Evolutionary conservation across 2,113 vertebrate genomes (phyloP), one percentile per base, ranked within the genome.

Genomic region (Aegypius monachus): DNA sequence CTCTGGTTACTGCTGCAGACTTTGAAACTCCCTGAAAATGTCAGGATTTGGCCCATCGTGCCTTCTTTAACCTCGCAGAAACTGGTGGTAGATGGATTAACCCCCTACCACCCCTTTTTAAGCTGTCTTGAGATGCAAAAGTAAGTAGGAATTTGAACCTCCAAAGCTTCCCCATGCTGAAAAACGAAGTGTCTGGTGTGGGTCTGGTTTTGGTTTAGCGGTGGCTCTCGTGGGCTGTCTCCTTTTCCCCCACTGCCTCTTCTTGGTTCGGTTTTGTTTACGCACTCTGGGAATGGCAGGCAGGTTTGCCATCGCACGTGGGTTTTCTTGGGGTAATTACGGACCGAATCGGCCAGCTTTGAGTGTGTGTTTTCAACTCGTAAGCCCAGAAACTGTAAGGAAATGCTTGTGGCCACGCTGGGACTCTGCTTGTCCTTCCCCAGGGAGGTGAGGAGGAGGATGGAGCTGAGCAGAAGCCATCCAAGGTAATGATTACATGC

Each of bases 271-370:
- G 29, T 40, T 55, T 47, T 32, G 27, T 45, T 62, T 38, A 2
- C 2, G 29, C 25, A 2, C 55, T 19, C 21, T 16, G 53, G 55
- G 55, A 11, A 22, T 1, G 0, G 45, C 27, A 19, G 59, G 42
- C 3, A 2, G 7, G 27, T 56, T 79, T 52, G 20, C 63, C 10
- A 6, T 13, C 1, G 3, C 36, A 7, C 4, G 7, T 31, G 67
- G 67, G 9, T 58, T 42, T 42, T 66, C 43, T 8, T 21, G 38
- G 26, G 13, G 59, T 17, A 10, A 16, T 72, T 32, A 9, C 0
- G 1, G 50, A 18, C 13, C 3, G 0, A 20, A 48, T 15, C 5
- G 3, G 21, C 3, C 1, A 4, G 14, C 15, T 16, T 62, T 14
- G 40, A 31, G 26, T 5, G 26, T 1, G 2, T 1, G 5, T 56